Conservation (phyloP, 2,797 vertebrate genomes). For the Apogon talboti region DNA sequence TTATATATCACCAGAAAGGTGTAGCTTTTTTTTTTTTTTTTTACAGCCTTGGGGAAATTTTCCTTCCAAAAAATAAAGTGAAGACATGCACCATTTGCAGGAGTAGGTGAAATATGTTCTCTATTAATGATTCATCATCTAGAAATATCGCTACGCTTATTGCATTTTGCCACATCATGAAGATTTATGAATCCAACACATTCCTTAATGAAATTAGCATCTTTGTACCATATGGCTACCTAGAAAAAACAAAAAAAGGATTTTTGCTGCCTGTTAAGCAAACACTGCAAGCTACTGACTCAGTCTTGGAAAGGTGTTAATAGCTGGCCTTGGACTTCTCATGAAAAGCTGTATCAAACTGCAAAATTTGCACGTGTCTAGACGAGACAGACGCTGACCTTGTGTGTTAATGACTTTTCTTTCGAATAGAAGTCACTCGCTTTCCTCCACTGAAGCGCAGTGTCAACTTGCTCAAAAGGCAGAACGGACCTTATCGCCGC, state of each 20-base stretch:
- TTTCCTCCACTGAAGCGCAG: conserved; percentile 25
- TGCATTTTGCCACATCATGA: conserved; percentile 41
- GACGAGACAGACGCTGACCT: conserved; percentile 52
- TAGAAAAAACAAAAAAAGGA: conserved; percentile 27
- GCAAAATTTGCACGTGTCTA: conserved; percentile 66
- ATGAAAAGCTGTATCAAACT: conserved; percentile 63
- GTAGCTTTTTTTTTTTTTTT: conserved; percentile 22
- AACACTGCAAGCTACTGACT: conserved; percentile 46
- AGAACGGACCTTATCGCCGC: conserved; percentile 57
- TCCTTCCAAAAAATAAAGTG: conserved; percentile 14
- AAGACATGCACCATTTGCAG: conserved; percentile 19
- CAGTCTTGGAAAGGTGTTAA: conserved; percentile 54
- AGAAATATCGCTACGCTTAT: conserved; percentile 22
- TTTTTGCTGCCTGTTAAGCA: conserved; percentile 42
- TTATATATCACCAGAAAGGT: conserved; percentile 34
- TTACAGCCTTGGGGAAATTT: conserved; percentile 15
- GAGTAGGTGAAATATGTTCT: conserved; percentile 11
- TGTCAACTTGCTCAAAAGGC: conserved; percentile 47
- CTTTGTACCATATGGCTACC: conserved; percentile 24
- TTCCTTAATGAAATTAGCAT: conserved; percentile 48
- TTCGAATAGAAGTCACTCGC: conserved; percentile 43
- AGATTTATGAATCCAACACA: conserved; percentile 54
- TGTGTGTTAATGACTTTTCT: conserved; percentile 54
- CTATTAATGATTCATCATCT: conserved; percentile 7
- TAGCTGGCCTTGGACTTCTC: conserved; percentile 48